Percentiles rank a stretch among this genome's conserved stretches.
These are phyloP conservation scores for Eulacestoma nigropectus DNA, from an alignment of 2,113 vertebrate genomes.

Conservation along the genomic window DNA sequence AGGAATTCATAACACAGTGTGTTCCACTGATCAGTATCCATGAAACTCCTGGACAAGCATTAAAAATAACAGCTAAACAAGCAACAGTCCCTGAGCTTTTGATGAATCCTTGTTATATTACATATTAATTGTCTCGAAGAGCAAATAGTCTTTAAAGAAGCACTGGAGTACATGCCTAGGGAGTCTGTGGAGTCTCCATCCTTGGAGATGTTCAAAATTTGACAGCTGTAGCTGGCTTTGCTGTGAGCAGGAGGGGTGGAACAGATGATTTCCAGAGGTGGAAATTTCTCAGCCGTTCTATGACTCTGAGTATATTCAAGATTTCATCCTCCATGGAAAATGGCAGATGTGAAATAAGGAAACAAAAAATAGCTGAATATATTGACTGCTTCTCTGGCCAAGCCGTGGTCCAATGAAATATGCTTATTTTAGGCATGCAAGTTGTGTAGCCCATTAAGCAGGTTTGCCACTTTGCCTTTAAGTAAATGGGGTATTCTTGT, in stretches of 20 bases:
- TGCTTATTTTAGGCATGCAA: neutral
- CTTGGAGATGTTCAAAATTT: neutral
- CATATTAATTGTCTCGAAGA: neutral
- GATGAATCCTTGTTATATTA: neutral
- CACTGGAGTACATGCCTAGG: accelerated
- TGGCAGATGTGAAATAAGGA: neutral
- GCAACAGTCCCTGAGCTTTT: neutral
- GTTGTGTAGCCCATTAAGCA: neutral
- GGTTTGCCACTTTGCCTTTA: neutral
- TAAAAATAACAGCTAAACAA: neutral
- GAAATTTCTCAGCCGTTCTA: neutral
- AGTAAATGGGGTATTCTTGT: neutral
- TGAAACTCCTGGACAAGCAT: neutral
- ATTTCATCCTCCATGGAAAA: neutral
- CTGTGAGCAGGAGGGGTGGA: neutral
- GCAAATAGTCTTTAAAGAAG: neutral
- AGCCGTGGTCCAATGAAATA: neutral
- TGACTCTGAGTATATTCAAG: neutral
- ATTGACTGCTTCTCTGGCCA: neutral
- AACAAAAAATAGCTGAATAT: neutral
- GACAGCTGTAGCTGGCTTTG: neutral
- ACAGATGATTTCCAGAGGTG: neutral
- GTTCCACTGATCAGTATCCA: neutral
- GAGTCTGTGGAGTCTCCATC: neutral
- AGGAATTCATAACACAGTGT: neutral